Evolutionary conservation across 2,888 invertebrate genomes (phyloP), one percentile per base, ranked within the genome.

Genomic region (Rotaria macrura): DNA sequence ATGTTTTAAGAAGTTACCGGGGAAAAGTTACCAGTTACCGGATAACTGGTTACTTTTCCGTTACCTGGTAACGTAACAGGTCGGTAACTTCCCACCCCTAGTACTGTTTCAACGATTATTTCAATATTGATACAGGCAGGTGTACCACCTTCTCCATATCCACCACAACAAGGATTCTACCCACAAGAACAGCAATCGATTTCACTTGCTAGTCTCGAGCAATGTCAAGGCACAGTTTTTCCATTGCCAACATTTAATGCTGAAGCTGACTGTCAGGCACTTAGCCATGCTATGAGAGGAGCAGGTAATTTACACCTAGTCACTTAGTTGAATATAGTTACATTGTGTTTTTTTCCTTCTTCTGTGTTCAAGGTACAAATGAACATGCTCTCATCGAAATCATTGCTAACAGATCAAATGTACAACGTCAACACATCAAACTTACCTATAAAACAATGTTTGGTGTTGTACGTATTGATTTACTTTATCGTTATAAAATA

Each of bases 341-440:
- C 3, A 23, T 57, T 1, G 0, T 65, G 6, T 34, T 17, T 34
- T 34, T 65, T 34, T 65, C 20, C 14, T 20, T 5, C 14, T 47
- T 5, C 14, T 47, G 47, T 47, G 14, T 4, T 47, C 14, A 34
- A 65, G 79, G 79, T 43, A 79, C 79, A 4, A 43, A 79, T 43
- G 79, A 79, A 43, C 40, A n/a, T 43, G 79, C n/a, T n/a, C 23
- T 79, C 10, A 79, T 79, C 10, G 43, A 79, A 14, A 43, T 79
- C n/a, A n/a, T 43, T 40, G 43, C 40, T 0, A 79, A 79, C 43
- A 23, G 79, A 79, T 79, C 79, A 25, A 79, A 79, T n/a, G 7
- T n/a, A 1, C 79, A 79, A 43, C 79, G 79, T 43, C 79, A 79
- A 79, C 79, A 79, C 12, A 79, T 79, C 17, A 79, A 79, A 79